Evolutionary conservation across 2,888 invertebrate genomes (phyloP).

Genomic region (Xylota sylvarum): DNA sequence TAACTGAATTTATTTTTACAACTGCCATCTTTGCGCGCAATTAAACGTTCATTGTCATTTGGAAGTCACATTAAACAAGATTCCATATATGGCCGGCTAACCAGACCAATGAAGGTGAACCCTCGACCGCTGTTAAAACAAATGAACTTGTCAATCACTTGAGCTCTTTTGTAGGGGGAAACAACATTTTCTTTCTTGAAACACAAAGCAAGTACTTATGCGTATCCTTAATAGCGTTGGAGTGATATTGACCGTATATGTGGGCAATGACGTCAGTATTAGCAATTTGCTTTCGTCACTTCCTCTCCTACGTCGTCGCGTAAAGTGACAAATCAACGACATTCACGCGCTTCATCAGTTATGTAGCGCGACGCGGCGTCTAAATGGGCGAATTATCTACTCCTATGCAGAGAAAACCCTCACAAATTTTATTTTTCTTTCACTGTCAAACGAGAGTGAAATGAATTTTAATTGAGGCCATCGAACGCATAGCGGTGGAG

Average conservation of each 20-base stretch:
- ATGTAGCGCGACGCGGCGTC: background rate
- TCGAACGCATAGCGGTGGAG: constrained; percentile 42
- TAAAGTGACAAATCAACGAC: constrained; percentile 38
- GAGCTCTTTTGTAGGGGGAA: constrained; percentile 13
- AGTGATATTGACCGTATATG: constrained; percentile 30
- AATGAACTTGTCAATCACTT: constrained; percentile 71
- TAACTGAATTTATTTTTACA: constrained; percentile 31
- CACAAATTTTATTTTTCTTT: constrained; percentile 21
- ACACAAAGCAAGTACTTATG: constrained; percentile 27
- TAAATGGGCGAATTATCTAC: constrained; percentile 32
- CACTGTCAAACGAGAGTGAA: constrained; percentile 68
- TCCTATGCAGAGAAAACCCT: constrained; percentile 23
- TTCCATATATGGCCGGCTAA: constrained; percentile 60
- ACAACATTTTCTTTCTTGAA: background rate
- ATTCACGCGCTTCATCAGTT: constrained; percentile 59
- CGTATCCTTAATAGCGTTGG: constrained; percentile 31
- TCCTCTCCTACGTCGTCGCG: constrained; percentile 7
- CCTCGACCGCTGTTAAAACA: constrained; percentile 51
- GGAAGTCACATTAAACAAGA: constrained; percentile 68
- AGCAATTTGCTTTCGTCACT: constrained; percentile 33
- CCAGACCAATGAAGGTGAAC: constrained; percentile 74
- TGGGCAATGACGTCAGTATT: constrained; percentile 66
- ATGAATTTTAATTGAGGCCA: constrained; percentile 72
- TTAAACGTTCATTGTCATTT: constrained; percentile 76
- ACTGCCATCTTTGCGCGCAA: constrained; percentile 58